These are phyloP conservation scores for Seriola aureovittata DNA, from an alignment of 2,113 vertebrate species.

Conservation along the genomic window DNA sequence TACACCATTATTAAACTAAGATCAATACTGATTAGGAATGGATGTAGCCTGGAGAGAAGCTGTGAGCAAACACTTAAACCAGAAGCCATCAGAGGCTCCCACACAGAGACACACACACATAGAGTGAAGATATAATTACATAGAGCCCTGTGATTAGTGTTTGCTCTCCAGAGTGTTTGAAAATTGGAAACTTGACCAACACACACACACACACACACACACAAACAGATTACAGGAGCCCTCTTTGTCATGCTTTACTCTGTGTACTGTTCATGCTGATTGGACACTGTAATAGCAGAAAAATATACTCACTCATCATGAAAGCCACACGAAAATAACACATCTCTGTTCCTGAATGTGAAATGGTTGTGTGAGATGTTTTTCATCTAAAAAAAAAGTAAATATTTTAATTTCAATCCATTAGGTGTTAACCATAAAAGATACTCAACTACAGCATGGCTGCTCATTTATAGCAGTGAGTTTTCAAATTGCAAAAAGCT, in stretches of 20 bases:
- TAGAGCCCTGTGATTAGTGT: slow-evolving; percentile 21
- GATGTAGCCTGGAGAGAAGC: background rate
- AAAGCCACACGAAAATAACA: slow-evolving; percentile 3
- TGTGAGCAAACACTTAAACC: slow-evolving; percentile 12
- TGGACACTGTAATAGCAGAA: background rate
- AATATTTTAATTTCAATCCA: background rate
- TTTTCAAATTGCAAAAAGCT: no score
- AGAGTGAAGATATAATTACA: background rate
- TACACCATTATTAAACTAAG: background rate
- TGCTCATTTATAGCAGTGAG: background rate
- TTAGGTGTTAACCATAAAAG: background rate
- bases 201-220: slow-evolving; percentile 22
- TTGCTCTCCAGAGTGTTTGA: slow-evolving; percentile 21
- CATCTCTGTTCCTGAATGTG: background rate
- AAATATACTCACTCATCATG: background rate
- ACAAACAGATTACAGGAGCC: background rate
- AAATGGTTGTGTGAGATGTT: slow-evolving; percentile 1
- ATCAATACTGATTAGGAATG: background rate
- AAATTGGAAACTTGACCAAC: background rate
- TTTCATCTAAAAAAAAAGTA: background rate
- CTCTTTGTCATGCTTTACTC: no score
- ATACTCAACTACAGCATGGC: background rate
- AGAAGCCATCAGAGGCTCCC: background rate
- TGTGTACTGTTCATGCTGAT: background rate
- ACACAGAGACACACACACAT: background rate